phyloP scores from a whole-genome alignment of 2,888 invertebrate species.

The Kryphioiulus occultus region DNA sequence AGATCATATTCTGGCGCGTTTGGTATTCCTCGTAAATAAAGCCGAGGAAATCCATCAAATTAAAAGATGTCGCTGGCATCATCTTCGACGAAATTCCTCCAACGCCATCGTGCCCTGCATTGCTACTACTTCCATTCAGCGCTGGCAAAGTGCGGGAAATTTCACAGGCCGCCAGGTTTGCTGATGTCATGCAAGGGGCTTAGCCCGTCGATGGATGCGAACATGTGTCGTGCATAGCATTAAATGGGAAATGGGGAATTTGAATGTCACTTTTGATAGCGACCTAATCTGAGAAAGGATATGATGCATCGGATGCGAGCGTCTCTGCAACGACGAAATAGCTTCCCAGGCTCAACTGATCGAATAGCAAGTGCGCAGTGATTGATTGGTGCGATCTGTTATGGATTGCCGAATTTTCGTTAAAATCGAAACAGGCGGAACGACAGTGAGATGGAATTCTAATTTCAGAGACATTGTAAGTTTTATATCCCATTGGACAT shows the following conservation, averaged over 20 bases:
- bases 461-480: too few relatives aligned
- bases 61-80: background rate
- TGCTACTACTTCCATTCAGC: background rate
- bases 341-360: background rate
- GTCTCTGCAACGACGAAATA: background rate
- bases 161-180: conserved; percentile 42
- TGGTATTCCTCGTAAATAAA: conserved; percentile 36
- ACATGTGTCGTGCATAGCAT: conserved; percentile 46
- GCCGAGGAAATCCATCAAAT: conserved; percentile 33
- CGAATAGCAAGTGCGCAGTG: background rate
- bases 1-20: background rate
- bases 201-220: conserved; percentile 38
- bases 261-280: conserved; percentile 42
- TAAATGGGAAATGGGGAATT: conserved; percentile 46
- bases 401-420: background rate
- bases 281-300: conserved; percentile 20
- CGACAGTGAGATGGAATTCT: background rate
- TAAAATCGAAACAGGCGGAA: background rate
- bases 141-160: conserved; percentile 27
- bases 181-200: conserved; percentile 37
- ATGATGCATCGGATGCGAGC: conserved; percentile 22
- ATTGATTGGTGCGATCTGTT: background rate
- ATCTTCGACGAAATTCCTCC: background rate
- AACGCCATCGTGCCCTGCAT: background rate
- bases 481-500: too few relatives aligned